Base-by-base conservation (phyloP, 2,797 vertebrate species). In the Acridotheres tristis region DNA sequence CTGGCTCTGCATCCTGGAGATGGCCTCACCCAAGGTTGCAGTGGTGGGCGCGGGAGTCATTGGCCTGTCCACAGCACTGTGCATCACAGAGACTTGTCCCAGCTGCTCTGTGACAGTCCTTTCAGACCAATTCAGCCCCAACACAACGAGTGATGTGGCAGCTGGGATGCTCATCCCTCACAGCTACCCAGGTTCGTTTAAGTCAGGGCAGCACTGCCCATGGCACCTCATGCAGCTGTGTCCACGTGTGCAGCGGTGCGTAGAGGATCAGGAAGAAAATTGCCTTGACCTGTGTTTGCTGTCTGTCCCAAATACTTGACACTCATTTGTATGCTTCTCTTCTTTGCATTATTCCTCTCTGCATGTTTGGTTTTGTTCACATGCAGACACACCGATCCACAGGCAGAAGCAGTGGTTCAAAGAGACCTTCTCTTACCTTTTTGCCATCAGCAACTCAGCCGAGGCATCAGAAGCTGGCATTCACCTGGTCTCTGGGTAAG, bases 21-120 rank as follows among this genome's bases (percentile, higher is more conserved):
- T 99, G 98, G 96, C 95, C 47, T 74, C 79, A 0, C 93, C 97
- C 34, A 97, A 91, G 89, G 94, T 99, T 1, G 98, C 97, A 0
- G 98, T 99, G n/a, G 96, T 99, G 5, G 99, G 99, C 1, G 99
- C 98, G 0, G 99, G 99, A 3, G 97, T 99, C 85, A 57, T 99
- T 0, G 99, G 99, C 8, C 93, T 99, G 63, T 99, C 99, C 85
- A 98, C 99, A 0, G 99, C 99, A 0, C 95, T 99, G 69, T 98
- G 98, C 96, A 69, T 99, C 17, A 94, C 94, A 0, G 98, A 98
- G 85, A 62, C 96, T 30, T 97, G 98, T 42, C 98, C 99, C 12
- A 65, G 68, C 51, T 98, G 98, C 95, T 97, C 98, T 0, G 80
- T 99, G 11, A 98, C 98, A 0, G 58, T 99, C 67, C 74, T 99